These are phyloP conservation scores for Styela plicata DNA, from an alignment of 23 tunicate species.

Conservation along the genomic window DNA sequence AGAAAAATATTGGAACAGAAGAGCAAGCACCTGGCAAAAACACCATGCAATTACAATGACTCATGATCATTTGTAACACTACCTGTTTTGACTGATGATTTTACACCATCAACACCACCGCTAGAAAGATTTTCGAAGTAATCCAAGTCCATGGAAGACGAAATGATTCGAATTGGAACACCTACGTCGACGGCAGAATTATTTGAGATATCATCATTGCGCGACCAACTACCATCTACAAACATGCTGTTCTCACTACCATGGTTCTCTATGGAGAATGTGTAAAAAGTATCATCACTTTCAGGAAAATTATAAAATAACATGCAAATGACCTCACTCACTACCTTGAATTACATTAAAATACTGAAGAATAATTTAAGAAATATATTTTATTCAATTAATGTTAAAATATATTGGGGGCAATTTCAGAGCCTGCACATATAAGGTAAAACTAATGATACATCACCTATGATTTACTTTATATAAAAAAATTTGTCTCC, in stretches of 20 bases:
- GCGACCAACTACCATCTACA: slow-evolving; percentile 23
- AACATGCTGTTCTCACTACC: slow-evolving; percentile 19
- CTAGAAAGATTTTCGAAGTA: slow-evolving; percentile 18
- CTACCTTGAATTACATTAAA: no score
- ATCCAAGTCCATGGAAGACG: slow-evolving; percentile 32
- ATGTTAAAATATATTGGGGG: no score
- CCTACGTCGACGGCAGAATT: neutral
- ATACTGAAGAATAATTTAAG: no score
- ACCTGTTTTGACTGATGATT: slow-evolving; percentile 15
- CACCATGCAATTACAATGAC: neutral
- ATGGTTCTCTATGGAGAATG: neutral
- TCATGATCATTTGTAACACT: neutral
- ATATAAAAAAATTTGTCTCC: no score
- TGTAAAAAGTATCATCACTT: neutral
- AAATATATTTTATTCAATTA: no score
- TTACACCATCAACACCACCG: neutral
- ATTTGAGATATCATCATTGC: neutral
- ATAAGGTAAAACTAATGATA: no score
- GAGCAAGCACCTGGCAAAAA: neutral
- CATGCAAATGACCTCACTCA: no score
- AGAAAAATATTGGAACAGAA: neutral
- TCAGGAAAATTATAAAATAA: no score
- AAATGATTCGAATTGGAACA: neutral
- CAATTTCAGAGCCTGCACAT: no score
- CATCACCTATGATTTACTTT: no score